Evolutionary conservation across 2,888 invertebrate genomes (phyloP).

Genomic region (Pycnomerus fuliginosus): DNA sequence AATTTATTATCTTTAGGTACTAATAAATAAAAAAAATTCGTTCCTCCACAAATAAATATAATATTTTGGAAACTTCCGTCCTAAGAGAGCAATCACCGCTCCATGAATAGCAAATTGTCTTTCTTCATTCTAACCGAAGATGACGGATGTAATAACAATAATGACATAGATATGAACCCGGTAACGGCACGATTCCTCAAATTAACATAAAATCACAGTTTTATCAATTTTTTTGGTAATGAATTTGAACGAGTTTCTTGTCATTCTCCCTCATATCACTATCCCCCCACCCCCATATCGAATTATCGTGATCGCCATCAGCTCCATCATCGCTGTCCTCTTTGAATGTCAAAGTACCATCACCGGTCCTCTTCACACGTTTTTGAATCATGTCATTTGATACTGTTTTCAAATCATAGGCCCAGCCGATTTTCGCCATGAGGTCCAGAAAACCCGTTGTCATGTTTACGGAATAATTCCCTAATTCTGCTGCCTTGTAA

Average conservation of each 20-base stretch:
- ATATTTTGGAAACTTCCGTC: too few relatives aligned
- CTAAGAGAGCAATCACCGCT: too few relatives aligned
- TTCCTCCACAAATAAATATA: too few relatives aligned
- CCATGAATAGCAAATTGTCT: too few relatives aligned
- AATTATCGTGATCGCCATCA: conserved; percentile 4
- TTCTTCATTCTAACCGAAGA: too few relatives aligned
- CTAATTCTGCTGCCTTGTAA: conserved; percentile 85
- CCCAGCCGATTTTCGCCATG: conserved; percentile 81
- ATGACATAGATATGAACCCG: too few relatives aligned
- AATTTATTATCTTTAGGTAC: too few relatives aligned
- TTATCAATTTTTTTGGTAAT: conserved; percentile 22
- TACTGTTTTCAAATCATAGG: conserved; percentile 82
- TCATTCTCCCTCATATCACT: conserved; percentile 72
- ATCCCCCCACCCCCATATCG: conserved; percentile 86
- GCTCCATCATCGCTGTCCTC: conserved; percentile 1
- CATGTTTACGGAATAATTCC: conserved; percentile 69
- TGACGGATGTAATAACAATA: too few relatives aligned
- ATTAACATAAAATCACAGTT: background rate
- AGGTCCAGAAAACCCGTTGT: conserved; percentile 78
- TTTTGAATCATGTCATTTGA: conserved; percentile 67
- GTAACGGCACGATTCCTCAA: too few relatives aligned
- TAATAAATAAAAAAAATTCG: too few relatives aligned
- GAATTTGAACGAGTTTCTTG: conserved; percentile 34
- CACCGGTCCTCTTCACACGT: conserved; percentile 58
- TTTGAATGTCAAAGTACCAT: conserved; percentile 23